phyloP scores from a whole-genome alignment of 1,140 invertebrate genomes.

The Zaprionus gabonicus region DNA sequence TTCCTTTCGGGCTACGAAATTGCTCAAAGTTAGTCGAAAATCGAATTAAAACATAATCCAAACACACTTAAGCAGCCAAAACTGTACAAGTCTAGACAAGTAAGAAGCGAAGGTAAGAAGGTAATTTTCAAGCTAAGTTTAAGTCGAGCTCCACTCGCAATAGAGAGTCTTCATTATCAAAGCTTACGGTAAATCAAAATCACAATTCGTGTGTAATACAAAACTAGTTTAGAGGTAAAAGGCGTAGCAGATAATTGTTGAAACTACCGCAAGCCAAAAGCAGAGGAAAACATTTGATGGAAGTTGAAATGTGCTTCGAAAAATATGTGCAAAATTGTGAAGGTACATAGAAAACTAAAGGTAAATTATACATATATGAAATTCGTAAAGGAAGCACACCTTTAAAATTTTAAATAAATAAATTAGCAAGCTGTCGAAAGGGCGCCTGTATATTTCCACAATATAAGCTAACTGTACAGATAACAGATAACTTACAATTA shows the following conservation, averaged over 20 bases:
- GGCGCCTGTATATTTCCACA: conserved; percentile 37
- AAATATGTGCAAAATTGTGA: not conserved
- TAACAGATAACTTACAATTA: conserved; percentile 8
- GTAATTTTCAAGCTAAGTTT: not conserved
- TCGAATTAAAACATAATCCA: conserved; percentile 8
- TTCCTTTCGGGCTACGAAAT: conserved; percentile 62
- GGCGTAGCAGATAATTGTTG: conserved; percentile 22
- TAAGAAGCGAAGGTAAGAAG: conserved; percentile 17
- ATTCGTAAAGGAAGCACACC: conserved; percentile 1
- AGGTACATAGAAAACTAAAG: not conserved
- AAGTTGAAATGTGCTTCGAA: conserved; percentile 1
- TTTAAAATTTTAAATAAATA: not conserved
- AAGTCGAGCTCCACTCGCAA: not conserved
- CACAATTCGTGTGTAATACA: conserved; percentile 26
- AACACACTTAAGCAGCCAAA: conserved; percentile 63
- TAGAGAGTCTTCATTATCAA: conserved; percentile 23
- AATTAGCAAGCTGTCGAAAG: not conserved
- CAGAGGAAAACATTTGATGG: not conserved
- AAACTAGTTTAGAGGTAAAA: conserved; percentile 1
- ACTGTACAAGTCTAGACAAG: conserved; percentile 33
- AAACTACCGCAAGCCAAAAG: conserved; percentile 17
- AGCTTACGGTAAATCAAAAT: conserved; percentile 29
- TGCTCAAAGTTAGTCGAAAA: conserved; percentile 57
- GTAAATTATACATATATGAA: not conserved
- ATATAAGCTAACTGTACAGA: conserved; percentile 35